Evolutionary conservation across 30 jellyfish, hydroid and myxozoan genomes (phyloP).

Genomic region (Pelagia noctiluca): DNA sequence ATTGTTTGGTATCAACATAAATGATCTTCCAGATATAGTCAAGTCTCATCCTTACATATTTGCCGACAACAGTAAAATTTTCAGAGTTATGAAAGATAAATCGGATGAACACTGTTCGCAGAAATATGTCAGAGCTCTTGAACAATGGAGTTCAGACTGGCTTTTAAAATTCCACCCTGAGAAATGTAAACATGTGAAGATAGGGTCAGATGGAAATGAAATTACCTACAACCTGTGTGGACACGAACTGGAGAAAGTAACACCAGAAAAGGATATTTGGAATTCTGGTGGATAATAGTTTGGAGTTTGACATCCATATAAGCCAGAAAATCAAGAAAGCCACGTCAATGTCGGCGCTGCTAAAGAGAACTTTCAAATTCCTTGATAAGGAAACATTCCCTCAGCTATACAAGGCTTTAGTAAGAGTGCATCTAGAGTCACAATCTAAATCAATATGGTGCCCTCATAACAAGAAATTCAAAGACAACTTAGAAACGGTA

Average conservation of each 20-base stretch:
- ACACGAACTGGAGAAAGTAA: background rate
- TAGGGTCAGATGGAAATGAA: background rate
- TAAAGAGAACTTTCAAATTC: slow-evolving; percentile 7
- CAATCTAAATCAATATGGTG: background rate
- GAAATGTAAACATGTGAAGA: background rate
- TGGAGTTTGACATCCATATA: slow-evolving; percentile 1
- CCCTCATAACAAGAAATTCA: slow-evolving; percentile 13
- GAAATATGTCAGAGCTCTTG: background rate
- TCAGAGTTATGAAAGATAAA: background rate
- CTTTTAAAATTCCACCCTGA: background rate
- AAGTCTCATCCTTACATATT: background rate
- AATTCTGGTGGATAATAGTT: background rate
- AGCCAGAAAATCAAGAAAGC: slow-evolving; percentile 1
- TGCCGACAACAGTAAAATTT: background rate
- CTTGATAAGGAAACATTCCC: slow-evolving; percentile 20
- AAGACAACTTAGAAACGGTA: slow-evolving; percentile 13
- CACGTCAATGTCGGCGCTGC: slow-evolving; percentile 8
- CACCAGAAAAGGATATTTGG: slow-evolving; percentile 1
- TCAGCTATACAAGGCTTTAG: slow-evolving; percentile 12
- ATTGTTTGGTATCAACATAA: too few species aligned
- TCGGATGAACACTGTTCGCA: slow-evolving; percentile 1
- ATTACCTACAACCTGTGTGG: background rate
- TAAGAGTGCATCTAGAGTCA: slow-evolving; percentile 15
- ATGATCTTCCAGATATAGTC: slow-evolving; percentile 1
- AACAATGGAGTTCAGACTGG: slow-evolving; percentile 4